These are phyloP conservation scores for Tethya wilhelma DNA, from an alignment of 37 sponge, comb jelly and placozoan species.

Conservation along the genomic window DNA sequence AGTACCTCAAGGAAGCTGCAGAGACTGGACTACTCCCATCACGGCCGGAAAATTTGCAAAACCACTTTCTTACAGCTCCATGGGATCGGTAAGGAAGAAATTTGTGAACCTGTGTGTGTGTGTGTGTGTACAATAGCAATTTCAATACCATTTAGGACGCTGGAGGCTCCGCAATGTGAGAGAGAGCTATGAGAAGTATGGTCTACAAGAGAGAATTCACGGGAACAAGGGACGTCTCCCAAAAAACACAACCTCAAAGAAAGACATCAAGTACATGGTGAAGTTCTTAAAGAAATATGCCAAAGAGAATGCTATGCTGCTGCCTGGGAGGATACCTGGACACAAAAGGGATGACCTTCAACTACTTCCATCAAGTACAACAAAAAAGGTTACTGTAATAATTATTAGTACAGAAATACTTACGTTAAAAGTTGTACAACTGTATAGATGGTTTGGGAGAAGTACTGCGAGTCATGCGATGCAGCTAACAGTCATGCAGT, in stretches of 20 bases:
- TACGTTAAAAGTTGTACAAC: too few relatives aligned
- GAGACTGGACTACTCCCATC: too few relatives aligned
- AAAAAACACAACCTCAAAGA: not conserved
- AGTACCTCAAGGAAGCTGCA: too few relatives aligned
- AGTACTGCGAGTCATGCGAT: not conserved
- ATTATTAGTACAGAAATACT: too few relatives aligned
- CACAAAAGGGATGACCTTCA: conserved; percentile 2
- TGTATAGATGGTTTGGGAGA: too few relatives aligned
- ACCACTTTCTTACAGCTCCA: too few relatives aligned
- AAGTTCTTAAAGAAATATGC: conserved; percentile 9
- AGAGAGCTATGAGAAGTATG: not conserved
- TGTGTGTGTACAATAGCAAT: too few relatives aligned
- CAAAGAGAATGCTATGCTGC: not conserved
- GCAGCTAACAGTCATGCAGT: not conserved
- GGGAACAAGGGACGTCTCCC: conserved; percentile 3
- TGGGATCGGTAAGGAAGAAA: too few relatives aligned
- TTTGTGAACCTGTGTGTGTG: too few relatives aligned
- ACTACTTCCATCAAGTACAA: conserved; percentile 13
- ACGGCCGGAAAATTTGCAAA: too few relatives aligned
- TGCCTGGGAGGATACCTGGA: conserved; percentile 16
- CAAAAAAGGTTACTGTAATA: too few relatives aligned
- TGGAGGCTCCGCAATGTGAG: not conserved
- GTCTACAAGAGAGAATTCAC: not conserved
- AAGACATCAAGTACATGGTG: not conserved
- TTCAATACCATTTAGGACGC: too few relatives aligned